phyloP scores from a whole-genome alignment of 2,113 vertebrate genomes.

The Phalacrocorax pelagicus region DNA sequence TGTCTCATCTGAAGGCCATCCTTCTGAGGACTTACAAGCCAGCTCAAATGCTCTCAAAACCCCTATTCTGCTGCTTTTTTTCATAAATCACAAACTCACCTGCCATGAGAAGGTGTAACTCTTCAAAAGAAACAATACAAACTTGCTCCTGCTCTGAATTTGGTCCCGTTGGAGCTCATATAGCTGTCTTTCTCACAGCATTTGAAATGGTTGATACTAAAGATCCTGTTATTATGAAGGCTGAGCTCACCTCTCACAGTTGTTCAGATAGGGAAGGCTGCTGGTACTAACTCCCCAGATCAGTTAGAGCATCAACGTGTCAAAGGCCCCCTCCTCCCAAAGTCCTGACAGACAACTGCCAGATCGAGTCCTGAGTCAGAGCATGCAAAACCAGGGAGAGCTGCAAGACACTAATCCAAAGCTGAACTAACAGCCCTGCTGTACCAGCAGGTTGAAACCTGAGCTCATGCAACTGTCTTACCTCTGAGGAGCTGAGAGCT shows the following conservation, averaged over 20 bases:
- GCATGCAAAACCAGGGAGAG: not conserved
- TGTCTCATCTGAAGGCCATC: not conserved
- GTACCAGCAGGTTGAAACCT: not conserved
- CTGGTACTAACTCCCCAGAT: not conserved
- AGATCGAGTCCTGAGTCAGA: not conserved
- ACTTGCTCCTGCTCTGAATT: not conserved
- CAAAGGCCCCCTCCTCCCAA: not conserved
- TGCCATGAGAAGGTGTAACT: not conserved
- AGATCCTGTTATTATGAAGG: not conserved
- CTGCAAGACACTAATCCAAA: not conserved
- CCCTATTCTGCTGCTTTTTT: not conserved
- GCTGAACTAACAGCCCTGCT: not conserved
- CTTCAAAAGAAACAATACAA: not conserved
- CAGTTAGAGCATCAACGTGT: not conserved
- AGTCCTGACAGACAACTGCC: not conserved
- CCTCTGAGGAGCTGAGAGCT: not conserved
- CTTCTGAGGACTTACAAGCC: constrained; percentile 5
- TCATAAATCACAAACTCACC: not conserved
- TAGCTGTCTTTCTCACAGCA: not conserved
- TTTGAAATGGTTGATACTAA: not conserved
- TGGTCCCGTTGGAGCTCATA: not conserved
- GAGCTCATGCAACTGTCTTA: not conserved
- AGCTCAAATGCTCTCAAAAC: not conserved
- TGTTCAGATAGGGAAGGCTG: not conserved
- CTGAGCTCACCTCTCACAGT: not conserved